Evolutionary conservation across 2,797 vertebrate genomes (phyloP), one percentile per base, ranked within the genome.

Genomic region (Smutsia temminckii): DNA sequence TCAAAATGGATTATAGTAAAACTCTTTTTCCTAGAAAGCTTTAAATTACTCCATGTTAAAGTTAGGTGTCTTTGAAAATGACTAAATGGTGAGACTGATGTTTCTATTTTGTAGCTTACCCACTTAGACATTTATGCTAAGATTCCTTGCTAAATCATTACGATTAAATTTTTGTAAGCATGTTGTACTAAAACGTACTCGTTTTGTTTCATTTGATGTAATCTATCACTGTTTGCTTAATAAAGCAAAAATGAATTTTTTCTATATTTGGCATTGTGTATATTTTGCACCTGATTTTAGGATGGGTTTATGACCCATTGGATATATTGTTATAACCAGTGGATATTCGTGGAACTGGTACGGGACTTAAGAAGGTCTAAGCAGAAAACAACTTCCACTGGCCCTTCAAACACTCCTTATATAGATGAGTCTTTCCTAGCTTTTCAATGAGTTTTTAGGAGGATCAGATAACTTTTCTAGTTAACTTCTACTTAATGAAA

Each of bases 11-110:
- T 94, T 88, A 85, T 91, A 49, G 46, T 94, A 84, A 93, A 83
- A 91, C 57, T 51, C 64, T 81, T 92, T 90, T 96, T 85, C 83
- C 37, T 95, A 79, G 91, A 95, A 92, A 78, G 46, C 27, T 42
- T 81, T 94, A 29, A 32, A 20, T 75, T 69, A 85, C 11, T 69
- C 29, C 2, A 16, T 75, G 53, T 95, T 93, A 84, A 95, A 40
- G 68, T 72, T 42, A 79, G 55, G 46, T 92, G 23, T 12, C 40
- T 87, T 92, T 84, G 57, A 94, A 37, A 72, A 68, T 17, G 29
- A 83, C 14, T 80, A 53, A 78, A 91, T 86, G 32, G 64, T 81
- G 63, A 92, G 1, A 34, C 37, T 83, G n/a, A 68, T 71, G 55
- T 49, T 90, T 96, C 12, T 34, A 2, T 91, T 88, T 95, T 85